Conservation (phyloP, 2,888 invertebrate genomes). For the Torymus texanus region DNA sequence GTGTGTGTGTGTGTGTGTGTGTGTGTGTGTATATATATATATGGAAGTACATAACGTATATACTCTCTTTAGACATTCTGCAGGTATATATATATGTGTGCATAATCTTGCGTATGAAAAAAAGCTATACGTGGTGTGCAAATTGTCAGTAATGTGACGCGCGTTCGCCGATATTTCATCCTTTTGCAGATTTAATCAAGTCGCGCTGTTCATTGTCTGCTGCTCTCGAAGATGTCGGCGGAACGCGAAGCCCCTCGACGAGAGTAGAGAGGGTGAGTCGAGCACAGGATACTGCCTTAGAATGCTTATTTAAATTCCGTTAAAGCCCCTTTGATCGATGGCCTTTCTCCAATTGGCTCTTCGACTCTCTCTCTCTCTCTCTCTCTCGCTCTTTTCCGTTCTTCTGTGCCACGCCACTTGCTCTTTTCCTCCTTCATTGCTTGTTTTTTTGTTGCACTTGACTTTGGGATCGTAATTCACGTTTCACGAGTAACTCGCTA, state of each 20-base stretch:
- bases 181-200: slow-evolving; percentile 41
- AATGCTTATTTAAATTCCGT: slow-evolving; percentile 33
- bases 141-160: neutral
- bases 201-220: slow-evolving; percentile 23
- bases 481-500: too few species aligned
- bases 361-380: neutral
- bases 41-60: neutral
- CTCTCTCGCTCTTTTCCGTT: slow-evolving; percentile 5
- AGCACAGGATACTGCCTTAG: neutral
- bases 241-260: neutral
- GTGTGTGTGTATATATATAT: too few species aligned
- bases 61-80: neutral
- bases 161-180: neutral
- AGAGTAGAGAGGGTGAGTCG: neutral
- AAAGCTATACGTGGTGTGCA: neutral
- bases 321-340: slow-evolving; percentile 27
- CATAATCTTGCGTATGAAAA: slow-evolving; percentile 1
- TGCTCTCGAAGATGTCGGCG: slow-evolving; percentile 11
- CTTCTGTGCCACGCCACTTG: neutral
- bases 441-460: too few species aligned
- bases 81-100: neutral
- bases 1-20: too few species aligned
- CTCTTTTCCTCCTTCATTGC: too few species aligned
- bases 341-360: slow-evolving; percentile 29
- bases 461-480: too few species aligned